phyloP scores from a whole-genome alignment of 92 coral and sea anemone species.

The Desmophyllum pertusum region DNA sequence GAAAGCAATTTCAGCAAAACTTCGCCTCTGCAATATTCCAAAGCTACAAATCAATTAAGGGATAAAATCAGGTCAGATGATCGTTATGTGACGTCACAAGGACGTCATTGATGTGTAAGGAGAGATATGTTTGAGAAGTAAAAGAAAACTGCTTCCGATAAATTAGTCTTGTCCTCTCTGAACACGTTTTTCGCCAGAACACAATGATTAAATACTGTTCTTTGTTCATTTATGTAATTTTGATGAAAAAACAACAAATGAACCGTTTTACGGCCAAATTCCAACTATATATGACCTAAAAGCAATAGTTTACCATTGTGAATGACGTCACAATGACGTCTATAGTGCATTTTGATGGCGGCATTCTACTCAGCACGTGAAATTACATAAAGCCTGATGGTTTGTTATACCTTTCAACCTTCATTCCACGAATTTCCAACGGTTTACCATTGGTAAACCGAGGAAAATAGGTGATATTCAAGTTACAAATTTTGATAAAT shows the following conservation, averaged over 20 bases:
- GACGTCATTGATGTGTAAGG: not conserved
- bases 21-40: not conserved
- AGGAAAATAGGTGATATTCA: too few relatives aligned
- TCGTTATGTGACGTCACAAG: not conserved
- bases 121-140: not conserved
- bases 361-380: too few relatives aligned
- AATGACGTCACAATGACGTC: constrained; percentile 12
- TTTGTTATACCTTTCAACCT: not conserved
- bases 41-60: not conserved
- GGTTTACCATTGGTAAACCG: too few relatives aligned
- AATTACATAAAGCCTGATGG: too few relatives aligned
- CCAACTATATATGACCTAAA: not conserved
- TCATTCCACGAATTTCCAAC: not conserved
- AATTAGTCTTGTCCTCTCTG: not conserved
- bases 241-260: not conserved
- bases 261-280: not conserved
- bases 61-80: not conserved
- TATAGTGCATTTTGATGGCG: too few relatives aligned
- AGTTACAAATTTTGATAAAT: too few relatives aligned
- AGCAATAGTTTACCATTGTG: not conserved
- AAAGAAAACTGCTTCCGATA: not conserved
- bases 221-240: not conserved
- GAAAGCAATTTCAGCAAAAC: not conserved
- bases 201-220: not conserved
- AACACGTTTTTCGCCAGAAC: constrained; percentile 8